Evolutionary conservation across 2,888 invertebrate genomes (phyloP).

Genomic region (Gymnoscelis rufifasciata): DNA sequence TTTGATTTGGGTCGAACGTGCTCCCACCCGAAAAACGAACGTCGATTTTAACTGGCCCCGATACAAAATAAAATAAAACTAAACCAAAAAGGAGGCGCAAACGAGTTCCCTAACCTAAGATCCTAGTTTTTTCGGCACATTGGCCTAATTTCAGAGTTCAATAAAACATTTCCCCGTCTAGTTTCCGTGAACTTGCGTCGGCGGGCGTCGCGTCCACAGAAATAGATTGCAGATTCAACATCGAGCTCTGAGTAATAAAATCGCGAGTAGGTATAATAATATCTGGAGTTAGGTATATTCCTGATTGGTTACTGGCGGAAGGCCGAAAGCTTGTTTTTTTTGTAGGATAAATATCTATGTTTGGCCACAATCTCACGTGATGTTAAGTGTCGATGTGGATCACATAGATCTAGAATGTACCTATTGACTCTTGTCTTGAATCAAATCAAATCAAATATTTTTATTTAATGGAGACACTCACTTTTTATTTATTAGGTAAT

Average conservation of each 20-base stretch:
- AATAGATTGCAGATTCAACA: slow-evolving; percentile 49
- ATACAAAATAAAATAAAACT: slow-evolving; percentile 35
- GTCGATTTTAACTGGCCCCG: slow-evolving; percentile 40
- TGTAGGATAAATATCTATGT: no score
- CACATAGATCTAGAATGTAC: no score
- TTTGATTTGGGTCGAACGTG: slow-evolving; percentile 61
- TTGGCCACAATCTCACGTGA: no score
- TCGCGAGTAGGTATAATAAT: slow-evolving; percentile 15
- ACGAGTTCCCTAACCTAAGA: slow-evolving; percentile 29
- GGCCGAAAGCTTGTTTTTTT: neutral
- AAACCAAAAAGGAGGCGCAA: no score
- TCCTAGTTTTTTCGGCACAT: slow-evolving; percentile 42
- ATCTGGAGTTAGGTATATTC: slow-evolving; percentile 10
- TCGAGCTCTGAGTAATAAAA: slow-evolving; percentile 40
- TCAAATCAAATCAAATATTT: no score
- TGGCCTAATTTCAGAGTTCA: slow-evolving; percentile 58
- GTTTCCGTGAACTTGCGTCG: slow-evolving; percentile 72
- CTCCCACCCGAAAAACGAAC: slow-evolving; percentile 44
- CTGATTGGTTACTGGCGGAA: neutral
- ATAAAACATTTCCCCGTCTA: slow-evolving; percentile 61
- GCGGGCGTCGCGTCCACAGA: slow-evolving; percentile 38
- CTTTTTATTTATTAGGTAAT: no score
- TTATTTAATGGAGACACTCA: no score
- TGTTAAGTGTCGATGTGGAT: no score
- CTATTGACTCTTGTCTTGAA: no score